Conservation (phyloP, 2,888 invertebrate species). For the Chymomyza caudatula region DNA sequence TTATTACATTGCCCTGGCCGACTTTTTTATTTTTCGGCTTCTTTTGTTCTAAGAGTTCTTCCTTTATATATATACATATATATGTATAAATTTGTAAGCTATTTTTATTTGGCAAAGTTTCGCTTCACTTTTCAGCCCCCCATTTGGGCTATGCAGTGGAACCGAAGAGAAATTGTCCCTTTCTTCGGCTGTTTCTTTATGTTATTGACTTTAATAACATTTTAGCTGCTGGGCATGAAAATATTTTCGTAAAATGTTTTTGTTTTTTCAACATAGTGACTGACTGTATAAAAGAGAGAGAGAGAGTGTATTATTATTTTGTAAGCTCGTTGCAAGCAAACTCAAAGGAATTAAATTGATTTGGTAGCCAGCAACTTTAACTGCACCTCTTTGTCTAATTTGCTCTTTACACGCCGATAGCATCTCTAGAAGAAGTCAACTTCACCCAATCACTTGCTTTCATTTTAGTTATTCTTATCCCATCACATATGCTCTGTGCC, state of each 20-base stretch:
- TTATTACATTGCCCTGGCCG: conserved; percentile 50
- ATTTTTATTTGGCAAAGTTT: conserved; percentile 48
- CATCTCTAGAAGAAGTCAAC: neutral
- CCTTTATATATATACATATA: conserved; percentile 15
- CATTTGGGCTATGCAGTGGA: no score
- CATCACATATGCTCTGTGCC: neutral
- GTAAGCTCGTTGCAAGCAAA: neutral
- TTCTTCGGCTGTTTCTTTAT: conserved; percentile 28
- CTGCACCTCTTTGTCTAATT: neutral
- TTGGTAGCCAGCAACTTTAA: no score
- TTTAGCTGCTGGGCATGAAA: conserved; percentile 57
- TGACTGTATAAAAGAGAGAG: no score
- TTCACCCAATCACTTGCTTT: neutral
- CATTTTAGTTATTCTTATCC: neutral
- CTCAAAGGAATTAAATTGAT: neutral
- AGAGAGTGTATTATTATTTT: no score
- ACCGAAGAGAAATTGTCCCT: conserved; percentile 34
- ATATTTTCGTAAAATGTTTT: conserved; percentile 51
- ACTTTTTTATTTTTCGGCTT: conserved; percentile 1
- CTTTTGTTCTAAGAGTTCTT: neutral
- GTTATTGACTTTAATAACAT: conserved; percentile 64
- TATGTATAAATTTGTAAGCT: conserved; percentile 51
- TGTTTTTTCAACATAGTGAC: conserved; percentile 14
- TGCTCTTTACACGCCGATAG: no score
- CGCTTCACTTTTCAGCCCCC: no score